Conservation (phyloP, 2,888 invertebrate species). For the Ypsolopha scabrella region DNA sequence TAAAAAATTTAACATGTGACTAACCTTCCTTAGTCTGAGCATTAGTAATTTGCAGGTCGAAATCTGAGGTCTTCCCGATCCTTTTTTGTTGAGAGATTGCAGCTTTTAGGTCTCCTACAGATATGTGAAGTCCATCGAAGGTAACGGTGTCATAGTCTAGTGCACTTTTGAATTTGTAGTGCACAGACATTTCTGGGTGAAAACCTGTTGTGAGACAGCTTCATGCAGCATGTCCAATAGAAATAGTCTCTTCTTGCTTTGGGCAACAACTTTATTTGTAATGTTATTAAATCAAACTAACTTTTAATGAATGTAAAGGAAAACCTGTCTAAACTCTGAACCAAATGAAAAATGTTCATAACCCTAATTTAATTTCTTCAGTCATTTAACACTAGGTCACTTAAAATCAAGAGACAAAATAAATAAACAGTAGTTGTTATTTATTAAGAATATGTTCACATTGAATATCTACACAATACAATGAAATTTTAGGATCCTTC, state of each 20-base stretch:
- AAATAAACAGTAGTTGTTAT: too few relatives aligned
- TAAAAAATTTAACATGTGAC: constrained; percentile 8
- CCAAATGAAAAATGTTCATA: too few relatives aligned
- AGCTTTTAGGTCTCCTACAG: constrained; percentile 94
- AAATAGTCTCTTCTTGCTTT: background rate
- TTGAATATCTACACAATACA: too few relatives aligned
- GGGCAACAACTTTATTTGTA: background rate
- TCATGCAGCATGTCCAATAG: constrained; percentile 32
- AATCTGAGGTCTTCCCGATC: constrained; percentile 93
- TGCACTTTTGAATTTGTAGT: constrained; percentile 98
- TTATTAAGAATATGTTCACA: too few relatives aligned
- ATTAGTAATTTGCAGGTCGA: constrained; percentile 96
- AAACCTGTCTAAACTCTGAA: too few relatives aligned
- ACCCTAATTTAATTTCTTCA: too few relatives aligned
- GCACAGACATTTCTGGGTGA: constrained; percentile 84
- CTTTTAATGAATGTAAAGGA: background rate
- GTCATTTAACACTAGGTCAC: too few relatives aligned
- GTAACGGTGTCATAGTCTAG: constrained; percentile 96
- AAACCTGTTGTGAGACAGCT: constrained; percentile 11
- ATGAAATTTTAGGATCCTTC: background rate
- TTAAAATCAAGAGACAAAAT: too few relatives aligned
- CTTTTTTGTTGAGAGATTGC: constrained; percentile 95
- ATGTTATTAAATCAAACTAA: background rate
- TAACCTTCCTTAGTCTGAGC: constrained; percentile 97
- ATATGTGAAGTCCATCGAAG: constrained; percentile 97